These are phyloP conservation scores for Apoderus coryli DNA, from an alignment of 2,888 invertebrate species.

Conservation along the genomic window DNA sequence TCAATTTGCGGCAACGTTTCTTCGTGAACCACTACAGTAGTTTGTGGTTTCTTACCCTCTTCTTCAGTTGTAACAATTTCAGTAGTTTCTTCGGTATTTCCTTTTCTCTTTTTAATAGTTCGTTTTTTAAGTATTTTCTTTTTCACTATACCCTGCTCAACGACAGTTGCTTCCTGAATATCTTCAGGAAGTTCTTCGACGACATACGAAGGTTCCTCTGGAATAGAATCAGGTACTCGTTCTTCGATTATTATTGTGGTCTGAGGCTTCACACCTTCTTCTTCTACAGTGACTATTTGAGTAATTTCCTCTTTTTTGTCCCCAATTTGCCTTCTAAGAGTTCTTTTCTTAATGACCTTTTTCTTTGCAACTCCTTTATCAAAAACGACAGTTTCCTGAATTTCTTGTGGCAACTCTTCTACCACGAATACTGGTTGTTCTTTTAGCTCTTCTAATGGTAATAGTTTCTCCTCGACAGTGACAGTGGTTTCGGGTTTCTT, in stretches of 20 bases:
- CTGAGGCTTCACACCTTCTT: slow-evolving; percentile 26
- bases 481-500: slow-evolving; percentile 16
- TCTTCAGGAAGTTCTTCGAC: slow-evolving; percentile 19
- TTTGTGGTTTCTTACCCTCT: slow-evolving; percentile 30
- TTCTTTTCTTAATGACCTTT: slow-evolving; percentile 23
- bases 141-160: slow-evolving; percentile 17
- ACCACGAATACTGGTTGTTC: slow-evolving; percentile 19
- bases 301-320: slow-evolving; percentile 22
- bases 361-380: slow-evolving; percentile 25
- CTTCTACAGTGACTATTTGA: slow-evolving; percentile 27
- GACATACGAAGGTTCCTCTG: slow-evolving; percentile 7
- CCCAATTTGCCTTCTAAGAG: slow-evolving; percentile 21
- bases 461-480: slow-evolving; percentile 12
- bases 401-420: slow-evolving; percentile 20
- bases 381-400: slow-evolving; percentile 22
- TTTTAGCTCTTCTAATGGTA: slow-evolving; percentile 16
- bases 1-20: slow-evolving; percentile 18
- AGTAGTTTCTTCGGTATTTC: slow-evolving; percentile 27
- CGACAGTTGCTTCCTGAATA: no score
- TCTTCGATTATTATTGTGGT: slow-evolving; percentile 18
- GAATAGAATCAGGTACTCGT: no score
- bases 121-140: slow-evolving; percentile 28
- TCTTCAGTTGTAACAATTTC: slow-evolving; percentile 22
- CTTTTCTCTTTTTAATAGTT: slow-evolving; percentile 30
- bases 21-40: slow-evolving; percentile 15